These are phyloP conservation scores for Galeopsomyia nigrocyanea DNA, from an alignment of 2,888 invertebrate genomes.

Conservation along the genomic window DNA sequence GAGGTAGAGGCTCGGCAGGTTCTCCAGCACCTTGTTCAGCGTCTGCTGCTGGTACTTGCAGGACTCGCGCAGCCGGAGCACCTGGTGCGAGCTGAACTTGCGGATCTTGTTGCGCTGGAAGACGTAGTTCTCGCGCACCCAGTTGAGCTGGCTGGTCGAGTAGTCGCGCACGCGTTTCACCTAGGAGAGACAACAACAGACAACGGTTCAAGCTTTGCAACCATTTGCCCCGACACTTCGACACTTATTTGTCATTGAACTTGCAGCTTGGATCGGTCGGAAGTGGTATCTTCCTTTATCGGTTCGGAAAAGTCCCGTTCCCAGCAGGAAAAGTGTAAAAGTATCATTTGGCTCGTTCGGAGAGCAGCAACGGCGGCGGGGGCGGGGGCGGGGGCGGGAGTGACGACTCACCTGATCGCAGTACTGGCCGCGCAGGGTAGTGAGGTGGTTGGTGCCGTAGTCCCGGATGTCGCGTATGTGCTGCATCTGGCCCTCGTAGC, in stretches of 20 bases:
- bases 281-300: constrained; percentile 12
- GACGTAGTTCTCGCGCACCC: constrained; percentile 95
- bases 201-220: constrained; percentile 32
- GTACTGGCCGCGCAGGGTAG: constrained; percentile 90
- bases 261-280: constrained; percentile 12
- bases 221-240: too few relatives aligned
- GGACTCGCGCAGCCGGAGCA: constrained; percentile 88
- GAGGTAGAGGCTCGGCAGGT: constrained; percentile 89
- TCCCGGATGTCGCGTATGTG: constrained; percentile 90
- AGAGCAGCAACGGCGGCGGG: too few relatives aligned
- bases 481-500: constrained; percentile 89
- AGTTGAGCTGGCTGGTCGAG: constrained; percentile 90
- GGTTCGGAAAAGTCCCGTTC: not conserved
- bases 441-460: constrained; percentile 90
- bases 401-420: constrained; percentile 82
- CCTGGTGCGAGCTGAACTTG: constrained; percentile 94
- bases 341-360: too few relatives aligned
- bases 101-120: constrained; percentile 94
- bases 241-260: too few relatives aligned
- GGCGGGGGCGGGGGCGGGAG: too few relatives aligned
- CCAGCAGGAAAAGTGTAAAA: constrained; percentile 12
- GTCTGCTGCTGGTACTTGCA: constrained; percentile 97
- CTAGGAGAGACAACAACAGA: constrained; percentile 70
- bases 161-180: constrained; percentile 93
- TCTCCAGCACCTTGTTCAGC: constrained; percentile 92